These are phyloP conservation scores for Oophaga pumilio DNA, from an alignment of 2,113 vertebrate species.

Conservation along the genomic window DNA sequence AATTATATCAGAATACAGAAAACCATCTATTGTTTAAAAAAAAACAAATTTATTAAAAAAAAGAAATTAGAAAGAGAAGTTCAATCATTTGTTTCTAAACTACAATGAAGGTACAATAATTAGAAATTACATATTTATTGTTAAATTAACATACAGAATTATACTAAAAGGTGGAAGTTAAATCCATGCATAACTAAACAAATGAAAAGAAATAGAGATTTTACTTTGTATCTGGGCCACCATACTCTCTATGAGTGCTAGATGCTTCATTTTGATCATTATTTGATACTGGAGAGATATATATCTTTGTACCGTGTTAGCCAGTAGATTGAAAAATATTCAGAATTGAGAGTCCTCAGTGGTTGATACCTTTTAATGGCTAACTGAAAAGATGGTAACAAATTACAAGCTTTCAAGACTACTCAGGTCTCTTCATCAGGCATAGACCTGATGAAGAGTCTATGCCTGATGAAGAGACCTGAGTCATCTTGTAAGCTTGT, in stretches of 20 bases:
- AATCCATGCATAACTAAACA: slow-evolving; percentile 64
- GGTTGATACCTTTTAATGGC: too few species aligned
- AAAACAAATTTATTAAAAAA: slow-evolving; percentile 69
- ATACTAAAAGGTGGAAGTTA: slow-evolving; percentile 61
- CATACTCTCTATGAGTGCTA: slow-evolving; percentile 67
- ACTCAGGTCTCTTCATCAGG: too few species aligned
- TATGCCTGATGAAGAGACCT: too few species aligned
- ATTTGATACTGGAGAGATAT: too few species aligned
- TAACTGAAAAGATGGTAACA: too few species aligned
- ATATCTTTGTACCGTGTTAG: too few species aligned
- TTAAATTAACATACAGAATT: slow-evolving; percentile 68
- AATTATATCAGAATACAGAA: slow-evolving; percentile 92
- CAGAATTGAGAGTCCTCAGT: too few species aligned
- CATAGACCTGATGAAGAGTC: too few species aligned
- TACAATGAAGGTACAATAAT: slow-evolving; percentile 61
- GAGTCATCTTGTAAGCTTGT: too few species aligned
- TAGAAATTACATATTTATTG: slow-evolving; percentile 68
- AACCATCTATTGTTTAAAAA: slow-evolving; percentile 78
- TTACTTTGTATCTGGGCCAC: slow-evolving; percentile 70
- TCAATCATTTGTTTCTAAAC: slow-evolving; percentile 66
- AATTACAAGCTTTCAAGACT: too few species aligned
- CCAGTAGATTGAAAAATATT: too few species aligned
- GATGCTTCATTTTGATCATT: slow-evolving; percentile 46
- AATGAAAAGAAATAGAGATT: slow-evolving; percentile 58
- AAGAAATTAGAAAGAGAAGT: slow-evolving; percentile 59